phyloP scores from a whole-genome alignment of 2,888 invertebrate species.

The Cheilosia pagana region DNA sequence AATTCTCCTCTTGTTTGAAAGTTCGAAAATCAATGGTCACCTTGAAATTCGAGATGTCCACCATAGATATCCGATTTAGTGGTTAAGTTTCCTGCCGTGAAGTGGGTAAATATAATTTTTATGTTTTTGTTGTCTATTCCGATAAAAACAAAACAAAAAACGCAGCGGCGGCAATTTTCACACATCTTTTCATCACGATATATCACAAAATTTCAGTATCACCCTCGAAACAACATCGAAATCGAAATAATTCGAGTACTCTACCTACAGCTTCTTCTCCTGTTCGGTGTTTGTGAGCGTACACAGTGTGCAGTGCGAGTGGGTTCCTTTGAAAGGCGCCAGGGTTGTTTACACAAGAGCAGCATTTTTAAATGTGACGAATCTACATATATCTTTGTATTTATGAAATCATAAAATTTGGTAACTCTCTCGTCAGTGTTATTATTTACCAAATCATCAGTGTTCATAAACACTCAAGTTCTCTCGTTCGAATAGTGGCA shows the following conservation, averaged over 20 bases:
- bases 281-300: not conserved
- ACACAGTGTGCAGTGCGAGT: not conserved
- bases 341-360: constrained; percentile 53
- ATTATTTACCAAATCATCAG: constrained; percentile 67
- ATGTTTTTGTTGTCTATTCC: constrained; percentile 35
- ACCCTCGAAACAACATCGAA: constrained; percentile 31
- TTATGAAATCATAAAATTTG: constrained; percentile 74
- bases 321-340: constrained; percentile 35
- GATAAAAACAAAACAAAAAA: constrained; percentile 3
- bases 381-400: constrained; percentile 59
- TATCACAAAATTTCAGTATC: constrained; percentile 66
- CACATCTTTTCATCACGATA: constrained; percentile 66
- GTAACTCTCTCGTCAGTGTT: constrained; percentile 60
- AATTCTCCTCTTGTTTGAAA: constrained; percentile 34
- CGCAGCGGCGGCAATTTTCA: constrained; percentile 44
- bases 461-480: constrained; percentile 62
- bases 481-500: constrained; percentile 24
- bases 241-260: constrained; percentile 9
- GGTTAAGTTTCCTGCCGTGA: constrained; percentile 55
- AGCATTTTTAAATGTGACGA: constrained; percentile 59
- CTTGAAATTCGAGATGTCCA: constrained; percentile 64
- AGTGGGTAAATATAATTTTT: constrained; percentile 50
- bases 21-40: constrained; percentile 47
- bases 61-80: constrained; percentile 36
- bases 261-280: not conserved